Evolutionary conservation across 2,797 vertebrate species (phyloP), one percentile per base, ranked within the genome.

Genomic region (Cetoscarus ocellatus): DNA sequence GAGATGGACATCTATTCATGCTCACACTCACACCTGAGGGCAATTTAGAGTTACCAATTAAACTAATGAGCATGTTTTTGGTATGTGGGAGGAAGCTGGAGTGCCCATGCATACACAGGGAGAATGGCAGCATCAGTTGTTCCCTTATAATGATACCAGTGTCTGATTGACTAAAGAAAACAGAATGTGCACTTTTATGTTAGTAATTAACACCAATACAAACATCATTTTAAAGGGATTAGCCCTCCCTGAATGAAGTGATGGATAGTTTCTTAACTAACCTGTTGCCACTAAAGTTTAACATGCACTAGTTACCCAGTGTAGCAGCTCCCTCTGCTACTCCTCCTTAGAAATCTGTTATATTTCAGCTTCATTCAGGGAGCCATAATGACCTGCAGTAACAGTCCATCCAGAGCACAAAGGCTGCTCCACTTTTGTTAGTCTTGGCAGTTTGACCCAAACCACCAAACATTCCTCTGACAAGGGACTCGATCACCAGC

Each of bases 401-500:
- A 70, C 48, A 6, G 0, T 38, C 34, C 6, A 11, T 13, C 8
- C 52, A 6, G 27, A 62, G 18, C 36, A 18, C 56, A 40, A 54
- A 27, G 27, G 18, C 59, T 63, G 11, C 7, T 49, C 8, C 0
- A 48, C 34, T 38, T n/a, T 19, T 67, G n/a, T 81, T 53, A 0
- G 48, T 55, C 42, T 53, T 47, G 53, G 45, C n/a, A 45, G 40
- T 7, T 35, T 1, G 35, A 65, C 43, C 10, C 6, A 66, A 39
- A 56, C 8, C 42, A 44, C 50, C 59, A 44, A 43, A 38, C 35
- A 54, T 45, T 57, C 65, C 0, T 53, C 73, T 68, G 14, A 70
- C 73, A 75, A 82, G 81, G 58, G 48, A 70, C 55, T 44, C 14
- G 64, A 3, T 53, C 43, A 10, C 50, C 14, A 18, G 45, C 54